Conservation (phyloP, 2,113 vertebrate genomes). For the Hypocryptadius cinnamomeus region DNA sequence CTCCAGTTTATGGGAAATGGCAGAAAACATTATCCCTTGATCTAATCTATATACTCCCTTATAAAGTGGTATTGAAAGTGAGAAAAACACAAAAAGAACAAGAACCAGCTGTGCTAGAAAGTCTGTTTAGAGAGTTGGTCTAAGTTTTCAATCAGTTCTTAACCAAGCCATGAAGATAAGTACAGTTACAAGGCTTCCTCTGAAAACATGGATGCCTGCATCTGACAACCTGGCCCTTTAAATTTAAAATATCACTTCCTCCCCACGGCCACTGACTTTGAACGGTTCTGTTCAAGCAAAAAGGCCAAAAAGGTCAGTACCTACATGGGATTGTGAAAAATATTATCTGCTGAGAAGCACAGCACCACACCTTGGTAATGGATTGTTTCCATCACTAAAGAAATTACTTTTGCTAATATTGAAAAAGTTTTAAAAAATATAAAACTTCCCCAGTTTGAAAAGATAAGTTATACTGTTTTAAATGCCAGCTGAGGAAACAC, state of each 20-base stretch:
- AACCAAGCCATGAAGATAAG: neutral
- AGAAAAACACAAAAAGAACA: slow-evolving; percentile 43
- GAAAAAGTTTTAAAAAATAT: neutral
- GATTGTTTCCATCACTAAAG: neutral
- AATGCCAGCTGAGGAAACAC: slow-evolving; percentile 26
- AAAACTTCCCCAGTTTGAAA: neutral
- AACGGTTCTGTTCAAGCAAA: neutral
- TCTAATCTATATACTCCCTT: slow-evolving; percentile 24
- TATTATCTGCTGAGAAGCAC: neutral
- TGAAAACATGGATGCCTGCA: neutral
- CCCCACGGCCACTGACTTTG: neutral
- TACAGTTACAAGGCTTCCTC: neutral
- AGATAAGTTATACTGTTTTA: slow-evolving; percentile 29
- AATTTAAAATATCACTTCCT: slow-evolving; percentile 13
- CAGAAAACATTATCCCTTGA: slow-evolving; percentile 42
- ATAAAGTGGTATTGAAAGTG: slow-evolving; percentile 31
- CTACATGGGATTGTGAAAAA: neutral
- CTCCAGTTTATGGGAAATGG: neutral
- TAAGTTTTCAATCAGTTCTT: slow-evolving; percentile 20
- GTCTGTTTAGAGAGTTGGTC: neutral
- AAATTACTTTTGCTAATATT: neutral
- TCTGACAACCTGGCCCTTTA: neutral
- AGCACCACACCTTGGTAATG: neutral
- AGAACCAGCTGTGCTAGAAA: slow-evolving; percentile 24
- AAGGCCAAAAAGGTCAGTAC: neutral